A percentile compares a stretch with the other conserved stretches of the same genome.
These are phyloP conservation scores for Climacteris rufus DNA, from an alignment of 2,113 vertebrate species.

Conservation along the genomic window DNA sequence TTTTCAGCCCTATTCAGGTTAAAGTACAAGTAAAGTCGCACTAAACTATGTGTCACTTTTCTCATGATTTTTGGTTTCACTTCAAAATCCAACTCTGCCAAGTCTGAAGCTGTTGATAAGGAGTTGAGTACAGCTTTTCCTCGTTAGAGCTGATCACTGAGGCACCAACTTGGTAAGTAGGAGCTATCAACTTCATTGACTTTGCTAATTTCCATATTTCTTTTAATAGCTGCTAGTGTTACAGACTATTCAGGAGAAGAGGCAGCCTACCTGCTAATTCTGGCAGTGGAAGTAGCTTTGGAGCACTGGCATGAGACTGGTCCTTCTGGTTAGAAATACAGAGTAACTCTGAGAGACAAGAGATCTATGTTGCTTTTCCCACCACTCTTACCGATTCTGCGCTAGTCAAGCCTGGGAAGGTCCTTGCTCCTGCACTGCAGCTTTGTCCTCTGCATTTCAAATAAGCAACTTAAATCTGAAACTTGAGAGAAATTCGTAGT, in stretches of 20 bases:
- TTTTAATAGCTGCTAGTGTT: neutral
- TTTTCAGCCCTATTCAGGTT: neutral
- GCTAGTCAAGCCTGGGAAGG: neutral
- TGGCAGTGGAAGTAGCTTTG: neutral
- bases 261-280: neutral
- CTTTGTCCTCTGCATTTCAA: neutral
- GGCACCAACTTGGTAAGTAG: slow-evolving; percentile 28
- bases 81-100: slow-evolving; percentile 26
- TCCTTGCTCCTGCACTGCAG: neutral
- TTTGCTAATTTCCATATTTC: slow-evolving; percentile 44
- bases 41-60: neutral
- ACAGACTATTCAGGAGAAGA: neutral
- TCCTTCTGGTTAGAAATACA: neutral
- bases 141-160: slow-evolving; percentile 39
- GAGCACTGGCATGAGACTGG: neutral
- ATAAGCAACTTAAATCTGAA: neutral
- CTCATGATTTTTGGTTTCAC: slow-evolving; percentile 30
- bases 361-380: neutral
- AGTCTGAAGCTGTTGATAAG: slow-evolving; percentile 18
- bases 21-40: slow-evolving; percentile 1
- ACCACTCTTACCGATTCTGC: neutral
- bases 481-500: neutral
- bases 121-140: neutral
- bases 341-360: neutral
- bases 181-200: slow-evolving; percentile 5